phyloP scores from a whole-genome alignment of 2,797 vertebrate species.

The Selene dorsalis region DNA sequence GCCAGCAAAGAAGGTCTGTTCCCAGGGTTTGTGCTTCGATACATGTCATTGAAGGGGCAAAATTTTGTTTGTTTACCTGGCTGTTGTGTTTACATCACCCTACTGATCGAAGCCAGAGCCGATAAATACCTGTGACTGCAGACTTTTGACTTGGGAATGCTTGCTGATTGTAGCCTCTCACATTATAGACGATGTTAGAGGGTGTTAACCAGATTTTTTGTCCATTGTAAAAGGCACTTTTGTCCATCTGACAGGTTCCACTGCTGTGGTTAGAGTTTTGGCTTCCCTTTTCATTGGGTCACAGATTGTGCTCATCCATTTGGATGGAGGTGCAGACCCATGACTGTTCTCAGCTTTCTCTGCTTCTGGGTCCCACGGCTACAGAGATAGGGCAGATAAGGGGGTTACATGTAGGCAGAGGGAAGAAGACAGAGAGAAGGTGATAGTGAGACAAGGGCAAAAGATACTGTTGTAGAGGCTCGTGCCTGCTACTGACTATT shows the following conservation, averaged over 20 bases:
- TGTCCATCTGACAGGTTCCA: neutral
- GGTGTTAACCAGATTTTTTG: too few relatives aligned
- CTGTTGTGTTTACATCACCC: too few relatives aligned
- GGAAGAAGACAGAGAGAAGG: constrained; percentile 37
- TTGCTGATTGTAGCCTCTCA: too few relatives aligned
- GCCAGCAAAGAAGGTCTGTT: neutral
- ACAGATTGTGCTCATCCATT: constrained; percentile 18
- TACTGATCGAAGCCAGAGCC: neutral
- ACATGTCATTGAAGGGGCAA: neutral
- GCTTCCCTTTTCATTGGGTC: neutral
- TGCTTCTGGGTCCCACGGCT: constrained; percentile 16
- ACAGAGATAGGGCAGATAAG: constrained; percentile 32
- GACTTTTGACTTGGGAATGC: too few relatives aligned
- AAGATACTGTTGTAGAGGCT: constrained; percentile 29
- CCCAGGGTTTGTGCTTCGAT: neutral
- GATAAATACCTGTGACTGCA: neutral
- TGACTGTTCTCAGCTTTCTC: constrained; percentile 1
- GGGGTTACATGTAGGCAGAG: constrained; percentile 2
- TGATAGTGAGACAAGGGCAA: constrained; percentile 56
- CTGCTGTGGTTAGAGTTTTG: neutral
- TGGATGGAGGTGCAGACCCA: neutral
- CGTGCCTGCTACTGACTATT: constrained; percentile 44
- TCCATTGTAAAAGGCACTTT: too few relatives aligned
- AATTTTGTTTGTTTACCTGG: neutral
- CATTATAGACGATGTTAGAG: too few relatives aligned